Percentiles rank a stretch among this genome's conserved stretches.
Evolutionary conservation across 92 coral and sea anemone species (phyloP).

Genomic region (Epizoanthus scotinus): DNA sequence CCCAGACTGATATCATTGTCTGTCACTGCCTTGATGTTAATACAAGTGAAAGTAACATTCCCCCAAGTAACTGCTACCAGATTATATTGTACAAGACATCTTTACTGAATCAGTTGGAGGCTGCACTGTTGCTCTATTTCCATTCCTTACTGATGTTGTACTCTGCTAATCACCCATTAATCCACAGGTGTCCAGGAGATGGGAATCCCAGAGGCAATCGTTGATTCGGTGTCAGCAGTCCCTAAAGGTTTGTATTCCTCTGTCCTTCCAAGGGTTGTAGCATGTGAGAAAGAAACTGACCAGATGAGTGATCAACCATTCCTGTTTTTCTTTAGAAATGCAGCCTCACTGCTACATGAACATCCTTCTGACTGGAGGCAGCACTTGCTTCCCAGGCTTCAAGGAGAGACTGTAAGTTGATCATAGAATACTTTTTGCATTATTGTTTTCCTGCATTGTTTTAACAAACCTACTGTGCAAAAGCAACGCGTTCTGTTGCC

Average conservation of each 20-base stretch:
- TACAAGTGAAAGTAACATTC: too few species aligned
- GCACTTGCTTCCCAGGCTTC: conserved; percentile 83
- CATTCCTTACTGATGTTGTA: not conserved
- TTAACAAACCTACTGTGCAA: too few species aligned
- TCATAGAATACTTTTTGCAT: too few species aligned
- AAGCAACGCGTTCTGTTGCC: too few species aligned
- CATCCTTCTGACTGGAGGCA: conserved; percentile 91
- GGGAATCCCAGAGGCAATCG: conserved; percentile 96
- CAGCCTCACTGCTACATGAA: conserved; percentile 97
- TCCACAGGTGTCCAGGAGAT: conserved; percentile 87
- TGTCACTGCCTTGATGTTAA: too few species aligned
- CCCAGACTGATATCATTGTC: too few species aligned
- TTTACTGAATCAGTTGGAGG: too few species aligned
- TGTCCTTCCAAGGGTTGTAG: too few species aligned
- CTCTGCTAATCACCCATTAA: not conserved
- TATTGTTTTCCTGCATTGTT: too few species aligned
- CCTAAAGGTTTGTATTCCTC: conserved; percentile 67
- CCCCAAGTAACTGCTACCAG: too few species aligned
- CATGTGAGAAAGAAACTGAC: not conserved
- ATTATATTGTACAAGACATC: too few species aligned
- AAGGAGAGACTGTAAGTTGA: conserved; percentile 87
- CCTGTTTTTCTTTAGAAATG: conserved; percentile 77
- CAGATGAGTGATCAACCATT: not conserved
- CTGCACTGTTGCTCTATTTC: too few species aligned
- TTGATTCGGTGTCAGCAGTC: conserved; percentile 67